phyloP scores from a whole-genome alignment of 2,797 vertebrate species.

The Premnoplex brunnescens region DNA sequence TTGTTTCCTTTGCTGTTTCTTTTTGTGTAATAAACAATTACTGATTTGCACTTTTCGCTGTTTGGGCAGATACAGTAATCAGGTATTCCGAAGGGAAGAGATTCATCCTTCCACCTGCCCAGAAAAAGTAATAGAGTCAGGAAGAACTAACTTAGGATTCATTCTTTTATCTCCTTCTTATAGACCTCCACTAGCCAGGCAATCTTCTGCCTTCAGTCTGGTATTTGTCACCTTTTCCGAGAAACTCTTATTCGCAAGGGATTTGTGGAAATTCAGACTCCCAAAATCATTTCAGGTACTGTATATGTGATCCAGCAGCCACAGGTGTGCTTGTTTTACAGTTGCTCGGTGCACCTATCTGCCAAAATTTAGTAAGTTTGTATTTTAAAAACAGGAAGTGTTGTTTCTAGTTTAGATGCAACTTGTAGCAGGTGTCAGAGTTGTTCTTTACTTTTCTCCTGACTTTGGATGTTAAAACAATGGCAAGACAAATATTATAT shows the following conservation, averaged over 20 bases:
- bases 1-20: neutral
- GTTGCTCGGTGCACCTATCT: neutral
- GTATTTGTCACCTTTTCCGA: slow-evolving; percentile 96
- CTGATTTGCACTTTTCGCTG: neutral
- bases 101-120: neutral
- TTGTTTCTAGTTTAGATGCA: neutral
- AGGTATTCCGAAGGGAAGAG: neutral
- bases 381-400: neutral
- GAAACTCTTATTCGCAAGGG: slow-evolving; percentile 93
- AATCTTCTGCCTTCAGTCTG: slow-evolving; percentile 92
- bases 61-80: neutral
- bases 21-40: neutral
- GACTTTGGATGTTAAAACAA: neutral
- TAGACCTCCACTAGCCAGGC: slow-evolving; percentile 98
- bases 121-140: slow-evolving; percentile 1
- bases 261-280: slow-evolving; percentile 99
- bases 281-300: slow-evolving; percentile 98
- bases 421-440: neutral
- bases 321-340: neutral
- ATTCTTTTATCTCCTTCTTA: slow-evolving; percentile 60
- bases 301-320: neutral
- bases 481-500: neutral
- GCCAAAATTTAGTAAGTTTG: neutral
- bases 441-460: neutral
- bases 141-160: slow-evolving; percentile 46